A percentile compares a stretch with the other conserved stretches of the same genome.
phyloP scores from a whole-genome alignment of 2,888 invertebrate species.

The Archips xylosteana region DNA sequence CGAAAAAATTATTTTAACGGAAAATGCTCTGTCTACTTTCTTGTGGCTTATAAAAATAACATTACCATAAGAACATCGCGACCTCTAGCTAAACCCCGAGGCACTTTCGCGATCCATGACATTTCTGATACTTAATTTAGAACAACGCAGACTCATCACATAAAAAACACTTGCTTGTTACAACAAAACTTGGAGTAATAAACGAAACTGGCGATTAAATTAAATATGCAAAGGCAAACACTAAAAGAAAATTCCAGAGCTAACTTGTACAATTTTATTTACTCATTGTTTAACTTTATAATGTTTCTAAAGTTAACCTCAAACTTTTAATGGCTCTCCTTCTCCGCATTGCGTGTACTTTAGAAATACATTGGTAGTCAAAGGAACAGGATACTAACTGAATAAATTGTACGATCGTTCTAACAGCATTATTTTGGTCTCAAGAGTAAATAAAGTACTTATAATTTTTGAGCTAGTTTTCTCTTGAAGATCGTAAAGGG shows the following conservation, averaged over 20 bases:
- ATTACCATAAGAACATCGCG: conserved; percentile 15
- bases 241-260: conserved; percentile 34
- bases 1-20: not conserved
- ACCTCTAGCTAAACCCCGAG: conserved; percentile 8
- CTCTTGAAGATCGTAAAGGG: not conserved
- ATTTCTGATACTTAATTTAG: conserved; percentile 14
- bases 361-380: conserved; percentile 24
- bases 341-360: conserved; percentile 33
- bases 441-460: not conserved
- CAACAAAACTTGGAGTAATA: conserved; percentile 21
- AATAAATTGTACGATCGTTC: not conserved
- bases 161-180: conserved; percentile 19
- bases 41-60: not conserved
- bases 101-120: conserved; percentile 8
- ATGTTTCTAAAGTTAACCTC: conserved; percentile 38
- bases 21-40: not conserved
- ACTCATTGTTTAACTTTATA: conserved; percentile 39
- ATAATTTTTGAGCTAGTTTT: not conserved
- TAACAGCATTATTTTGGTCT: not conserved
- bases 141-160: conserved; percentile 18
- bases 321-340: conserved; percentile 37
- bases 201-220: conserved; percentile 32
- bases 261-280: conserved; percentile 35
- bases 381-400: conserved; percentile 31
- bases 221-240: conserved; percentile 35